A percentile compares a stretch with the other conserved stretches of the same genome.
Conservation (phyloP, 2,113 vertebrate genomes). For the Ophthalmolycus amberensis region DNA sequence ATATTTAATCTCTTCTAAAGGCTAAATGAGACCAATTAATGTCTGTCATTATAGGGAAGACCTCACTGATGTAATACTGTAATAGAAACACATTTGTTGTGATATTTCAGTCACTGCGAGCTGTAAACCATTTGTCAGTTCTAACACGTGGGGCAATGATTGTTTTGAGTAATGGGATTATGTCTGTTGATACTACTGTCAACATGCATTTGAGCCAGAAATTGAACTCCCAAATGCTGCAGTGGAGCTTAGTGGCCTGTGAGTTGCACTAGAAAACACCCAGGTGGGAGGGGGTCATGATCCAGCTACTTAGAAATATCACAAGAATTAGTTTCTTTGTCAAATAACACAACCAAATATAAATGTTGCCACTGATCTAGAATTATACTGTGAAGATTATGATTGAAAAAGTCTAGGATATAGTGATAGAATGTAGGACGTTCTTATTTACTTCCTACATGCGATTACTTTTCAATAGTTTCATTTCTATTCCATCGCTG, state of each 20-base stretch:
- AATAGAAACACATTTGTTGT: not conserved
- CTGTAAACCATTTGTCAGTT: not conserved
- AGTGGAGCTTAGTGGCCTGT: not conserved
- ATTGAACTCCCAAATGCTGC: not conserved
- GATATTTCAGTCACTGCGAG: not conserved
- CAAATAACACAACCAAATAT: not conserved
- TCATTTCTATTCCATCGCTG: not conserved
- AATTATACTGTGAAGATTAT: not conserved
- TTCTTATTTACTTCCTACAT: not conserved
- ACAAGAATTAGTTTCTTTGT: not conserved
- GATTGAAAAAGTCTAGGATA: not conserved
- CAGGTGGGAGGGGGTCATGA: not conserved
- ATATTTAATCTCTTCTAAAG: not conserved
- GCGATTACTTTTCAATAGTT: not conserved
- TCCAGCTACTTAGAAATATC: not conserved
- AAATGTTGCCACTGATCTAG: not conserved
- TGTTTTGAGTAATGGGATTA: slow-evolving; percentile 3
- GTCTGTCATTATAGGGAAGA: not conserved
- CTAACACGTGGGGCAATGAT: not conserved
- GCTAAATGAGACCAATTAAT: not conserved
- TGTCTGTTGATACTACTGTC: not conserved
- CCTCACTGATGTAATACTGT: not conserved
- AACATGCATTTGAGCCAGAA: not conserved
- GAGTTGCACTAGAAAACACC: not conserved
- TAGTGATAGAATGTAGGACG: not conserved